phyloP scores from a whole-genome alignment of 2,888 invertebrate species.

The Zygogramma bicolorata region DNA sequence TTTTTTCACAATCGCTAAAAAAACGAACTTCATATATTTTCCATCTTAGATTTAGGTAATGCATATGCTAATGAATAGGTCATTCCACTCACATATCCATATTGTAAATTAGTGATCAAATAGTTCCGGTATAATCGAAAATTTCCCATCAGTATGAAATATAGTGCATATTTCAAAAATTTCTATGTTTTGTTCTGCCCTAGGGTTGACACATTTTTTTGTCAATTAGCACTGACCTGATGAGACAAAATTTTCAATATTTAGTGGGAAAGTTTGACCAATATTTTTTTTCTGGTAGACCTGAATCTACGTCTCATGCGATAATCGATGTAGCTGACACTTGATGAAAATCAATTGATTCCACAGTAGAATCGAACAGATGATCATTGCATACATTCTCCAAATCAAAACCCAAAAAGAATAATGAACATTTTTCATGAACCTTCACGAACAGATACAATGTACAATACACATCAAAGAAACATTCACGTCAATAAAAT shows the following conservation, averaged over 20 bases:
- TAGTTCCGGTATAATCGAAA: conserved; percentile 7
- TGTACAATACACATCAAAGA: too few species aligned
- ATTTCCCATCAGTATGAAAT: conserved; percentile 1
- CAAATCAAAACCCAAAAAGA: too few species aligned
- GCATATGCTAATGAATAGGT: too few species aligned
- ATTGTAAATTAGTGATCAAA: conserved; percentile 3
- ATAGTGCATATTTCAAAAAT: conserved; percentile 6
- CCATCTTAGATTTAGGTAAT: not conserved
- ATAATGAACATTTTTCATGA: too few species aligned
- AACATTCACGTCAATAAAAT: too few species aligned
- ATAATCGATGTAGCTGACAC: too few species aligned
- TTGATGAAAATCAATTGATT: too few species aligned
- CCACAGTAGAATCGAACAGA: too few species aligned
- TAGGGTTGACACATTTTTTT: not conserved
- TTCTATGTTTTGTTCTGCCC: conserved; percentile 1
- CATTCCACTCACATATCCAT: conserved; percentile 1
- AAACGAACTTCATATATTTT: not conserved
- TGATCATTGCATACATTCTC: too few species aligned
- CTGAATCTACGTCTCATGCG: too few species aligned
- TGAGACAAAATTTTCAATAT: not conserved
- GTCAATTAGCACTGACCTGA: not conserved
- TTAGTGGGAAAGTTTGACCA: not conserved
- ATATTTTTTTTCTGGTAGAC: not conserved
- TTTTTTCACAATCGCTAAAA: conserved; percentile 3
- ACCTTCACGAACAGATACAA: too few species aligned